Conservation (phyloP, 2,888 invertebrate species). For the Hemicrepidius hirtus region DNA sequence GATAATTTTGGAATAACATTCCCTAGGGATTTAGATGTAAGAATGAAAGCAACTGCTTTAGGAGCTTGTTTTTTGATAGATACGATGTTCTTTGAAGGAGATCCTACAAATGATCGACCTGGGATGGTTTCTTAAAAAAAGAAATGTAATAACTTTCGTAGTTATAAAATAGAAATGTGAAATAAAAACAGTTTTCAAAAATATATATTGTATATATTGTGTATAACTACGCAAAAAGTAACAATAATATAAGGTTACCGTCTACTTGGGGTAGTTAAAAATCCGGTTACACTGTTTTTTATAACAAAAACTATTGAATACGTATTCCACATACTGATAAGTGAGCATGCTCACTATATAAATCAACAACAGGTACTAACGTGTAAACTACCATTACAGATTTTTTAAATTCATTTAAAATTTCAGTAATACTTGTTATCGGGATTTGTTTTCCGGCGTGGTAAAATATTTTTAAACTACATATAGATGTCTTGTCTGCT, state of each 20-base stretch:
- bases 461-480: constrained; percentile 86
- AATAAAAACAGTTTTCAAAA: no score
- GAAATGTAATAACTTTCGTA: no score
- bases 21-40: constrained; percentile 85
- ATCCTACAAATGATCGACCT: no score
- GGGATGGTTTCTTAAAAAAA: no score
- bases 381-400: constrained; percentile 80
- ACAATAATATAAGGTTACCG: not conserved
- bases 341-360: constrained; percentile 88
- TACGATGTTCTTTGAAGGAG: constrained; percentile 40
- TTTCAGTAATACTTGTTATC: constrained; percentile 69
- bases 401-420: constrained; percentile 73
- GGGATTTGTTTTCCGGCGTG: constrained; percentile 78
- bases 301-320: constrained; percentile 74
- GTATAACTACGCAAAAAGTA: constrained; percentile 6
- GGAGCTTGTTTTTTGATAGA: constrained; percentile 84
- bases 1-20: constrained; percentile 90
- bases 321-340: constrained; percentile 88
- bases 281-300: no score
- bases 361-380: constrained; percentile 85
- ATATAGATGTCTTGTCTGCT: constrained; percentile 76
- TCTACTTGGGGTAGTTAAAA: not conserved
- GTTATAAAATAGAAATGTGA: no score
- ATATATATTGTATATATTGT: not conserved
- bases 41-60: constrained; percentile 83